Evolutionary conservation across 2,113 vertebrate genomes (phyloP), one percentile per base, ranked within the genome.

Genomic region (Saimiri boliviensis): DNA sequence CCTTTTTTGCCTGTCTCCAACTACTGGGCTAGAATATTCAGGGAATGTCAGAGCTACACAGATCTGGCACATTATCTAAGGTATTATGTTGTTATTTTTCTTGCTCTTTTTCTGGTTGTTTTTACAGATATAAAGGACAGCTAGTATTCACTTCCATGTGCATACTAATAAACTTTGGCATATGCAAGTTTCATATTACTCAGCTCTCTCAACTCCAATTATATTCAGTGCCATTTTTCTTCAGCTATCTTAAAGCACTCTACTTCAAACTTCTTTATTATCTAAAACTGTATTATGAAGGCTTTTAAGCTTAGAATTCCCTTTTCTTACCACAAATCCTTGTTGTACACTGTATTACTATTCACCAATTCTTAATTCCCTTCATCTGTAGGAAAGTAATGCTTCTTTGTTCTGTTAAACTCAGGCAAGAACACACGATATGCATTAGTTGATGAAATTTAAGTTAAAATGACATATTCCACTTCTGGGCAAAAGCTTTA

Each of bases 291-390:
- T 3, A 45, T 58, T 40, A 91, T 70, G 8, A 76, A 93, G 30
- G 54, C 76, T 94, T 63, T 92, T 52, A 89, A 86, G 35, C n/a
- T 60, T 86, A 12, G 91, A 76, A 71, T 66, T 84, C 11, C 21
- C 23, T 54, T 79, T 40, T 77, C 73, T 70, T 47, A 60, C 4
- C 49, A 84, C 8, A 79, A 45, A 77, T 91, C 23, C 40, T 89
- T 91, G 3, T 42, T 93, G 77, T 30, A 37, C 8, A 17, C 13
- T 86, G 12, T 47, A 47, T 87, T 25, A 56, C 4, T 71, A 10
- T 14, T 66, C 8, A 52, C 9, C 10, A 58, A 20, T 81, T 74
- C 42, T 81, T 70, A 56, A 3, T 68, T 79, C 35, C 2, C 30
- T 8, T 74, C 2, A 0, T 66, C 8, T 49, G 11, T 73, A n/a